Evolutionary conservation across 2,797 vertebrate species (phyloP).

Genomic region (Holocentrus rufus): DNA sequence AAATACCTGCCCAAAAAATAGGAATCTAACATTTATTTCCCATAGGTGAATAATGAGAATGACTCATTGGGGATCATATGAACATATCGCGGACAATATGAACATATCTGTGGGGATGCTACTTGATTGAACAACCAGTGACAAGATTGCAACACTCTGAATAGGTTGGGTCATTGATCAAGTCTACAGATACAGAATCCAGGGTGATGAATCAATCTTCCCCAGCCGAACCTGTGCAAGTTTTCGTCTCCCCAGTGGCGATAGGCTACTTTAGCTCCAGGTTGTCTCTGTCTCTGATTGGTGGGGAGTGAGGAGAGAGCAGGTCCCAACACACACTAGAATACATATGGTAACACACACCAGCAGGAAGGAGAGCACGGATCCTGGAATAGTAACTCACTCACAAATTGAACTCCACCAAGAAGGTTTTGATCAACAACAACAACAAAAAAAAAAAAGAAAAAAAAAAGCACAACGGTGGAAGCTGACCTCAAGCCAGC

Average conservation of each 20-base stretch:
- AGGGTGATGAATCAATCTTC: conserved; percentile 33
- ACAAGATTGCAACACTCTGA: conserved; percentile 48
- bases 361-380: conserved; percentile 75
- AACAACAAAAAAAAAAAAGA: conserved; percentile 71
- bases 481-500: conserved; percentile 74
- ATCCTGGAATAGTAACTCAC: conserved; percentile 71
- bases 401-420: conserved; percentile 71
- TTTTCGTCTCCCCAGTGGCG: conserved; percentile 40
- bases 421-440: conserved; percentile 66
- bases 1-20: conserved; percentile 81
- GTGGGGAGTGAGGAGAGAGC: conserved; percentile 60
- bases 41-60: conserved; percentile 73
- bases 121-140: conserved; percentile 61
- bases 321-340: conserved; percentile 70
- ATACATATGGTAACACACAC: conserved; percentile 77
- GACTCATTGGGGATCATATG: conserved; percentile 64
- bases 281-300: conserved; percentile 58
- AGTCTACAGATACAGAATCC: conserved; percentile 31
- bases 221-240: conserved; percentile 42
- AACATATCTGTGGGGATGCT: conserved; percentile 61
- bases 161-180: conserved; percentile 47
- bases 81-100: conserved; percentile 67
- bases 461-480: conserved; percentile 81
- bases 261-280: conserved; percentile 69
- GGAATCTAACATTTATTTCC: conserved; percentile 77